phyloP scores from a whole-genome alignment of 2,113 vertebrate genomes.

The Stictonetta naevosa region DNA sequence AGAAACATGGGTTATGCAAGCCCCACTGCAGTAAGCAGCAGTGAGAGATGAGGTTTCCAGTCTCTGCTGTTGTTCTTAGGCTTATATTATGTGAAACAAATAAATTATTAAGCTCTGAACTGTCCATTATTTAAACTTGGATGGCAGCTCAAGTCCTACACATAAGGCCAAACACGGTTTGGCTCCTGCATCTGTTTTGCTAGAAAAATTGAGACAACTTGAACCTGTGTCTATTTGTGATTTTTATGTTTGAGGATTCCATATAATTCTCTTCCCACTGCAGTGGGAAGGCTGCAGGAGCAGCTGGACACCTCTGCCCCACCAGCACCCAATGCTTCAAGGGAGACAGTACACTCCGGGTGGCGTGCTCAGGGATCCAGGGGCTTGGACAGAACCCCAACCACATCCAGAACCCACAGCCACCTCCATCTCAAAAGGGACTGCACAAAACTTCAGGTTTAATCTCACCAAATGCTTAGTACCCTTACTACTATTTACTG shows the following conservation, averaged over 20 bases:
- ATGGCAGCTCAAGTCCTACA: not conserved
- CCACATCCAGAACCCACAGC: not conserved
- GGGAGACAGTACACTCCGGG: not conserved
- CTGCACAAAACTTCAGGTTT: not conserved
- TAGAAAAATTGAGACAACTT: too few relatives aligned
- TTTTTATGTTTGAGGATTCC: not conserved
- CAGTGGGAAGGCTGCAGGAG: not conserved
- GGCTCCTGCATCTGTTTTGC: not conserved
- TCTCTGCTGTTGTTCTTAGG: not conserved
- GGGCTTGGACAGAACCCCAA: not conserved
- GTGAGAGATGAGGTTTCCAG: not conserved
- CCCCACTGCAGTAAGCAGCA: not conserved
- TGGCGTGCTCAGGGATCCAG: not conserved
- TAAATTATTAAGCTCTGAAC: not conserved
- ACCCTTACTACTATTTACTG: not conserved
- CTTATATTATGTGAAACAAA: not conserved
- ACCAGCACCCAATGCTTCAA: fast-evolving
- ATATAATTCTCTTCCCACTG: not conserved
- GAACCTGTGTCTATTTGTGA: not conserved
- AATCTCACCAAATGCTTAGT: not conserved
- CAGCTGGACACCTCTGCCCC: not conserved
- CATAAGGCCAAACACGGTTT: not conserved
- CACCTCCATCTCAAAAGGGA: fast-evolving
- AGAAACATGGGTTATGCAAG: too few relatives aligned
- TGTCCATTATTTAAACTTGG: not conserved